Evolutionary conservation across 2,113 vertebrate species (phyloP).

Genomic region (Ginglymostoma cirratum): DNA sequence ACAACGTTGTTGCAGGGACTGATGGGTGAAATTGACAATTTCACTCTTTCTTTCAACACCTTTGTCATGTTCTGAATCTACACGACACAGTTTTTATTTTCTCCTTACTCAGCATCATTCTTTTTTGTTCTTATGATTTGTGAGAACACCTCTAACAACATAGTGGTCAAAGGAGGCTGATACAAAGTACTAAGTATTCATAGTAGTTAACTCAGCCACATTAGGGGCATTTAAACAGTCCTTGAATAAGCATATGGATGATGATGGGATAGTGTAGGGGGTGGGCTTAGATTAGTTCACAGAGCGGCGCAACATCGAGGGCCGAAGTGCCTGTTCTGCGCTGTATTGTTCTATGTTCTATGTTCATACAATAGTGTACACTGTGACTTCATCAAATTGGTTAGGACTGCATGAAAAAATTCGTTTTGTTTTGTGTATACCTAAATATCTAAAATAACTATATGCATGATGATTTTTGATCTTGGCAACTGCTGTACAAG

Average conservation of each 20-base stretch:
- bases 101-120: not conserved
- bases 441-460: not conserved
- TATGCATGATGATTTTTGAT: not conserved
- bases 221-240: no score
- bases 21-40: not conserved
- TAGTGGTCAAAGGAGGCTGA: not conserved
- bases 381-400: not conserved
- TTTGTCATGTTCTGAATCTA: not conserved
- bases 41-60: not conserved
- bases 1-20: not conserved
- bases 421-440: not conserved
- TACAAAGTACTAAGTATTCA: not conserved
- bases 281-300: no score
- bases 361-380: not conserved
- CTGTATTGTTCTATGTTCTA: no score
- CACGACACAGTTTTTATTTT: not conserved
- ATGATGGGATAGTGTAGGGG: no score
- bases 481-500: not conserved
- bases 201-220: no score
- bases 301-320: no score
- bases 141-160: not conserved
- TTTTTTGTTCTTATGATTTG: not conserved
- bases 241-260: no score
- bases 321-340: no score
- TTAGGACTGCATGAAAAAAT: not conserved